These are phyloP conservation scores for Craseonycteris thonglongyai DNA, from an alignment of 2,113 vertebrate genomes.

Conservation along the genomic window DNA sequence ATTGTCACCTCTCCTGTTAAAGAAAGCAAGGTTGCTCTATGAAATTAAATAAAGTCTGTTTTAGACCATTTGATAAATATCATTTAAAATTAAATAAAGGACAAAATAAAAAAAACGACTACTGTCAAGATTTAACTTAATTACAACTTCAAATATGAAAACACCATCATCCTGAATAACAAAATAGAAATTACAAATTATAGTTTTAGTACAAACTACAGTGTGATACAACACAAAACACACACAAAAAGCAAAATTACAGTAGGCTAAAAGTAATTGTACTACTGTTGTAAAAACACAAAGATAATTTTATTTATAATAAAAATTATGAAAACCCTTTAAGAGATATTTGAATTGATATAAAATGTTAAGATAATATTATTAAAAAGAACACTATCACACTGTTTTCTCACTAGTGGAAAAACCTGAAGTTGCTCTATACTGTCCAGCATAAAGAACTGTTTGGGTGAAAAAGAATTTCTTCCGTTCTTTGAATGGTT, in stretches of 20 bases:
- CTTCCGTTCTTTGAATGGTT: neutral
- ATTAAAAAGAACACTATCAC: neutral
- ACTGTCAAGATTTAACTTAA: neutral
- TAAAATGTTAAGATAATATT: neutral
- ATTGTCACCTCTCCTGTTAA: neutral
- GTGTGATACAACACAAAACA: neutral
- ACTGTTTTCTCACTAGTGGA: neutral
- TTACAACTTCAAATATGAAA: neutral
- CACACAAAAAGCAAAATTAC: neutral
- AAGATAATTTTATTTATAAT: neutral
- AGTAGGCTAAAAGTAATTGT: neutral
- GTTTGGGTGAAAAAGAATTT: neutral
- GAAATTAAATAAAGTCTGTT: neutral
- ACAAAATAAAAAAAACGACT: neutral
- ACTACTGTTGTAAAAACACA: neutral
- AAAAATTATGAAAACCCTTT: neutral
- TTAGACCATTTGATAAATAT: neutral
- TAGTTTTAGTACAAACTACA: neutral
- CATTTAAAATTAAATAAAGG: neutral
- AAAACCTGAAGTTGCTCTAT: neutral
- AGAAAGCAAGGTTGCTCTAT: neutral
- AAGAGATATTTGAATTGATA: neutral
- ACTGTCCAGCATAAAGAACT: neutral
- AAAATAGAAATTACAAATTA: neutral
- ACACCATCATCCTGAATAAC: neutral